Base-by-base conservation (phyloP, 2,797 vertebrate genomes). In the Hydrolagus colliei region DNA sequence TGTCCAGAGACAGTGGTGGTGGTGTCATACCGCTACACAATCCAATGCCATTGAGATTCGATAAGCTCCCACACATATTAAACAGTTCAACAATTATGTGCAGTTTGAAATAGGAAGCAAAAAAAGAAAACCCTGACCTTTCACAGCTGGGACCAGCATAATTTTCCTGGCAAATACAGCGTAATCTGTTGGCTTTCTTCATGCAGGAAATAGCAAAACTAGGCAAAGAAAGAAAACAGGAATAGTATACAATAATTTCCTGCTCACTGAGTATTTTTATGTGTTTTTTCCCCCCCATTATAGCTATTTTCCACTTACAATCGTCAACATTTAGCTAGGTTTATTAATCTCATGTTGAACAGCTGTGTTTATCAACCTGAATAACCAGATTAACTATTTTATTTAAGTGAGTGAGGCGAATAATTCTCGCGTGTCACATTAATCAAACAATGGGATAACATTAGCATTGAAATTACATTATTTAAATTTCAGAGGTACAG, bases 71-170 rank as follows among this genome's bases (percentile, higher is more conserved):
- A 67, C 41, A 52, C 61, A 27, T 65, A 9, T 65, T 9, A 67
- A 35, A 63, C 61, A 16, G 73, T 20, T 82, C 9, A 9, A 1
- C 32, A 35, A 20, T n/a, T 65, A 41, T 16, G 27, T 5, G 41
- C 32, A 41, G 41, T 84, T 67, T 68, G 41, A n/a, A 35, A 52
- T 52, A 52, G 16, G 0, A 82, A 68, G 41, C 9, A 41, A 68
- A 8, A 1, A 68, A 41, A 11, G 11, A 71, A 52, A 80, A 65
- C 89, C 89, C 94, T 90, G 91, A 98, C 98, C 98, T 97, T 93
- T 99, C 97, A 88, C 98, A 99, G 88, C 93, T 93, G 89, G 96
- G 93, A 89, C 97, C 98, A 85, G 96, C 96, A 52, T 98, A 98
- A 86, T 95, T 96, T 87, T 97, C 95, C 89, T 96, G 94, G 90